Evolutionary conservation across 92 coral and sea anemone species (phyloP), one percentile per base, ranked within the genome.

Genomic region (Porites lobata): DNA sequence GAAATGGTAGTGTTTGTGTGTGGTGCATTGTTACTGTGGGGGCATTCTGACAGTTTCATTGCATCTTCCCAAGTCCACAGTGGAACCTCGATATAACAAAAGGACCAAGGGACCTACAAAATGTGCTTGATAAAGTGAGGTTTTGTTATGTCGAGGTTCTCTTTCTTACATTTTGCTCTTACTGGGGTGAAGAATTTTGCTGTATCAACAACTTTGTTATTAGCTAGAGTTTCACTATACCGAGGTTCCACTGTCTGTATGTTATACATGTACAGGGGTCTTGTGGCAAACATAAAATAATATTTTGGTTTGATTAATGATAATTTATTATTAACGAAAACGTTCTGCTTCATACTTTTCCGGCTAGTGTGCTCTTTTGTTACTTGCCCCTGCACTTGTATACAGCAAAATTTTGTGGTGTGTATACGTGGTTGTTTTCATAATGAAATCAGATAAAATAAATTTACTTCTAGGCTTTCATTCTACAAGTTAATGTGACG

Each of bases 371-470:
- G 18, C 59, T 20, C 12, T 29, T 47, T 65, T 20, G 51, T 20
- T 17, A 29, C 13, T 81, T 52, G 43, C n/a, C 65, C 57, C 56
- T 81, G 85, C 51, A 53, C 22, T 17, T 4, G 5, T 64, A 53
- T 68, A 51, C 14, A 20, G 17, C 43, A 71, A 14, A 9, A 6
- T 2, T 4, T 67, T 14, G 14, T 2, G 5, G 29, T 10, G 50
- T 51, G 38, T 67, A 69, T 81, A 24, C 9, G 15, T 65, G 62
- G 74, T 13, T 81, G 76, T 53, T 81, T 53, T 69, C 76, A 69
- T 29, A 69, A 81, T 52, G 76, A 17, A 18, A 0, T 76, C 5
- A 22, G 22, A 8, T 59, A 6, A 29, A 8, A 8, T 13, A 22
- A 24, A 24, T 69, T 9, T 15, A 8, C 50, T 29, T 17, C 4